Percentiles rank a stretch among this genome's conserved stretches.
Conservation (phyloP, 1,140 invertebrate species). For the Listronotus oregonensis region DNA sequence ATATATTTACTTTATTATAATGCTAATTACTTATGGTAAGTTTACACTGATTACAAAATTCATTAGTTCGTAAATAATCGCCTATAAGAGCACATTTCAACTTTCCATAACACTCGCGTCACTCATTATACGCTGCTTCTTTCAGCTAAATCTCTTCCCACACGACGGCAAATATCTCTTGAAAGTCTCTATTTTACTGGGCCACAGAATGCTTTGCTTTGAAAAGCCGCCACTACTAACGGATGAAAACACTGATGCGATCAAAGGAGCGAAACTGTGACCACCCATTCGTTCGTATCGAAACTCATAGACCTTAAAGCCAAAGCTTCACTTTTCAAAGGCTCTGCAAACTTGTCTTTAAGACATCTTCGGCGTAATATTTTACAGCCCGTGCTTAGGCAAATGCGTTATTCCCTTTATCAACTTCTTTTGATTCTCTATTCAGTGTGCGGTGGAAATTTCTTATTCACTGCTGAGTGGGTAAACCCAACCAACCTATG, state of each 20-base stretch:
- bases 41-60: too few relatives aligned
- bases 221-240: slow-evolving; percentile 13
- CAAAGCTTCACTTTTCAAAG: slow-evolving; percentile 23
- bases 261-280: slow-evolving; percentile 30
- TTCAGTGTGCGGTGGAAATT: slow-evolving; percentile 9
- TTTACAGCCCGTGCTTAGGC: slow-evolving; percentile 19
- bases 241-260: slow-evolving; percentile 30
- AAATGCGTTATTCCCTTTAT: slow-evolving; percentile 16
- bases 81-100: too few relatives aligned
- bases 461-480: slow-evolving; percentile 4
- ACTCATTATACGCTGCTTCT: too few relatives aligned
- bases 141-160: slow-evolving; percentile 4
- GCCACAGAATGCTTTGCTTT: slow-evolving; percentile 12
- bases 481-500: background rate
- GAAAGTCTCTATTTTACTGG: slow-evolving; percentile 11
- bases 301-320: slow-evolving; percentile 34
- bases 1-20: too few relatives aligned
- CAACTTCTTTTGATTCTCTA: slow-evolving; percentile 11
- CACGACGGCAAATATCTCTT: slow-evolving; percentile 8
- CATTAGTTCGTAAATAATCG: too few relatives aligned
- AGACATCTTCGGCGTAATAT: slow-evolving; percentile 22
- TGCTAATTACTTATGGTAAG: too few relatives aligned
- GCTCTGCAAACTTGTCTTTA: slow-evolving; percentile 19
- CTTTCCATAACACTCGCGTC: too few relatives aligned
- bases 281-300: slow-evolving; percentile 29